A percentile compares a stretch with the other conserved stretches of the same genome.
These are phyloP conservation scores for Eupithecia abbreviata DNA, from an alignment of 2,888 invertebrate genomes.

Conservation along the genomic window DNA sequence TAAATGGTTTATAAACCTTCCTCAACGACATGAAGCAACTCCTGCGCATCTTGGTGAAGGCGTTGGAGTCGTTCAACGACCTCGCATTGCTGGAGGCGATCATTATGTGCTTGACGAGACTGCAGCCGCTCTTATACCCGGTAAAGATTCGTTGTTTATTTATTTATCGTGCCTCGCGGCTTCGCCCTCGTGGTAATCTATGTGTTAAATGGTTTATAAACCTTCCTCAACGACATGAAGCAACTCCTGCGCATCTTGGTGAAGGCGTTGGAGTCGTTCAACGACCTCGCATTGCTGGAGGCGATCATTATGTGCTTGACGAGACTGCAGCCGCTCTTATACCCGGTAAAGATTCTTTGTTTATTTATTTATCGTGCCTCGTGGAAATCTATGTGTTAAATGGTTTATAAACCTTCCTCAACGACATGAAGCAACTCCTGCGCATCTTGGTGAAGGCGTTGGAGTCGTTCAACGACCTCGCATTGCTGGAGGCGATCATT, in stretches of 20 bases:
- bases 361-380: too few relatives aligned
- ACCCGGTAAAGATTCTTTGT: slow-evolving; percentile 84
- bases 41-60: slow-evolving; percentile 95
- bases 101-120: slow-evolving; percentile 97
- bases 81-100: slow-evolving; percentile 95
- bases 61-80: slow-evolving; percentile 97
- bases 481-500: slow-evolving; percentile 95
- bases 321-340: slow-evolving; percentile 93
- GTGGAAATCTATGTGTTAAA: too few relatives aligned
- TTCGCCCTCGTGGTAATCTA: too few relatives aligned
- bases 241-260: slow-evolving; percentile 95
- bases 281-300: slow-evolving; percentile 94
- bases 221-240: slow-evolving; percentile 90
- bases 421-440: slow-evolving; percentile 96
- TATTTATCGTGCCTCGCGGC: too few relatives aligned
- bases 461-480: slow-evolving; percentile 96
- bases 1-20: too few relatives aligned
- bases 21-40: slow-evolving; percentile 95
- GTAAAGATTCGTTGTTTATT: slow-evolving; percentile 68
- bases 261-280: slow-evolving; percentile 97
- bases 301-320: slow-evolving; percentile 98
- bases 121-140: slow-evolving; percentile 95
- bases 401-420: too few relatives aligned
- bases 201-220: too few relatives aligned
- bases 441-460: slow-evolving; percentile 96